Base-by-base conservation (phyloP, 1,140 invertebrate genomes). In the Drosophila grimshawi region DNA sequence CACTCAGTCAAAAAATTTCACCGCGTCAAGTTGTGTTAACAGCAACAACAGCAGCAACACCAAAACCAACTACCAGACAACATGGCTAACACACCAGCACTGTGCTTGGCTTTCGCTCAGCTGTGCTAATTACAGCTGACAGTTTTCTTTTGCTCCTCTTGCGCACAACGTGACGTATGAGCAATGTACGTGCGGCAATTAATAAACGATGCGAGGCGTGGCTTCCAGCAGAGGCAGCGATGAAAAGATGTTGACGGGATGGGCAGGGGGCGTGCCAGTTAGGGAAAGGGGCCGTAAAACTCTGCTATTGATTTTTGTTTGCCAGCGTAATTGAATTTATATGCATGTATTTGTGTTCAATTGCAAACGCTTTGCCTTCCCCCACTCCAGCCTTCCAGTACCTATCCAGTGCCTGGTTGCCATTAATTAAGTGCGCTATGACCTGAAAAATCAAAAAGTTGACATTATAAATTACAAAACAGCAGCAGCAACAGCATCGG, bases 401-500 rank as follows among this genome's bases (percentile, higher is more conserved):
- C 37, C 19, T 2, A 29, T 8, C 4, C 27, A 4, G 35, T 49
- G 19, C 32, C 37, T 19, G 45, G 35, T 71, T 72, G 76, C 81
- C 85, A 88, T 88, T 88, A 88, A 83, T 88, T 89, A 89, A 89
- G 83, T 89, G 80, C 80, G 73, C 83, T 66, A 80, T 88, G 83
- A 88, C 85, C 83, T 88, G 80, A 88, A 85, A 88, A 89, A 80
- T 80, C 77, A 89, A 88, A 88, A 88, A 88, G 85, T 89, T 88
- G 79, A 89, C 80, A 83, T 83, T 88, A 89, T 88, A 88, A 88
- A 88, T 88, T 88, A 88, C 83, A 88, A 85, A 90, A 91, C 74
- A 83, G 71, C 82, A 61, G 65, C 76, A 66, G n/a, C 19, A 90
- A 91, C 74, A 83, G 71, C 82, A 61, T 62, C 76, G 66, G n/a